Base-by-base conservation (phyloP, 2,797 vertebrate genomes). In the Taeniopygia guttata region DNA sequence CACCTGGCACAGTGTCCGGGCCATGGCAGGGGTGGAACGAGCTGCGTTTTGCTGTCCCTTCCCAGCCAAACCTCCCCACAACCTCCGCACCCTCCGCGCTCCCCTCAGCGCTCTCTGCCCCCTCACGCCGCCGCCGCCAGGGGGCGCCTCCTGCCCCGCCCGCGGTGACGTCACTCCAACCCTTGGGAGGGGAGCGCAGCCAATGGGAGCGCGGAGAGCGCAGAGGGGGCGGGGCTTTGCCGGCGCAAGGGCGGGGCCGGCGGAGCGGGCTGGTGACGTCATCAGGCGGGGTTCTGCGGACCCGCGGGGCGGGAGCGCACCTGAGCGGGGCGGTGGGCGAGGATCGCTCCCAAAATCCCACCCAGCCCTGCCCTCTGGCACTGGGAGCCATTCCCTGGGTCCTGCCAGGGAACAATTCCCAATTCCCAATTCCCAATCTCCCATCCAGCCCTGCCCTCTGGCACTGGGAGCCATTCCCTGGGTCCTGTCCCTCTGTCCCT, bases 161-260 rank as follows among this genome's bases (percentile, higher is more conserved):
- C 63, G 10, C 10, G 1, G 19, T 56, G 26, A 75, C 82, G 70
- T 87, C 75, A 79, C 27, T 0, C 23, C 20, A 2, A 2, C 13
- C 7, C 1, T 10, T 4, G 2, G 3, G 74, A 4, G 22, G 8
- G 0, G 17, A 15, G 5, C 3, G 0, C 38, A 56, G 51, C 84
- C 84, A 78, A 86, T 56, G 56, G 66, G 12, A 63, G 49, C 10
- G 32, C 34, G 18, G 26, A 1, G 1, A 42, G 7, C 4, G 1
- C 7, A 0, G 11, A 0, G 12, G 25, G 48, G 84, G 84, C 64
- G 64, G 42, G 21, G 6, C 34, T 32, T 19, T 1, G 2, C 11
- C 63, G 29, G 40, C 7, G 55, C 62, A 76, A 5, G 63, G 83
- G 83, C 54, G 83, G 63, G n/a, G 25, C 29, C 29, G 17, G 1